Conservation (phyloP, 2,113 vertebrate species). For the Toxotes jaculatrix region DNA sequence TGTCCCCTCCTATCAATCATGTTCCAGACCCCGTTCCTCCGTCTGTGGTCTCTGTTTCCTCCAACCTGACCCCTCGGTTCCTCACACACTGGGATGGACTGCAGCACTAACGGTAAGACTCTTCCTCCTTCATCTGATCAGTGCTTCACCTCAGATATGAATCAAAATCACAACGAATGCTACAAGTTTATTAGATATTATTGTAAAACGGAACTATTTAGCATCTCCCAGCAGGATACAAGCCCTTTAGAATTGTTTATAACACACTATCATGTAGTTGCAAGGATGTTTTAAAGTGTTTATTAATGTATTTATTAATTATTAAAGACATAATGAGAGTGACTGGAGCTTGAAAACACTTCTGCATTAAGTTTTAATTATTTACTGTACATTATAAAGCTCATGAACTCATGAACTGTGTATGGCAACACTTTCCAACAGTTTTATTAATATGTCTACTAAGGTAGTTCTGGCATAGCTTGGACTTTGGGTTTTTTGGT, state of each 20-base stretch:
- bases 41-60: constrained; percentile 33
- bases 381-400: too few relatives aligned
- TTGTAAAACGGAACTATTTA: neutral
- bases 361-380: too few relatives aligned
- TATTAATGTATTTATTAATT: neutral
- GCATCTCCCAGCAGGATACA: neutral
- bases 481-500: too few relatives aligned
- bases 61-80: constrained; percentile 50
- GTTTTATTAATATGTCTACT: too few relatives aligned
- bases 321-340: neutral
- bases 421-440: too few relatives aligned
- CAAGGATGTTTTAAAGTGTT: neutral
- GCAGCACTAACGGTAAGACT: constrained; percentile 71
- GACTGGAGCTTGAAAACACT: too few relatives aligned
- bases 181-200: neutral
- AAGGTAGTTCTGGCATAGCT: too few relatives aligned
- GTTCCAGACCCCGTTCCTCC: constrained; percentile 53
- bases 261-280: neutral
- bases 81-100: constrained; percentile 66
- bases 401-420: too few relatives aligned
- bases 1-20: constrained; percentile 39
- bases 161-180: neutral
- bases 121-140: neutral
- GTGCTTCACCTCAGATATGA: neutral
- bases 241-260: too few relatives aligned